These are phyloP conservation scores for Ptilodon capucinus DNA, from an alignment of 2,888 invertebrate species.

Conservation along the genomic window DNA sequence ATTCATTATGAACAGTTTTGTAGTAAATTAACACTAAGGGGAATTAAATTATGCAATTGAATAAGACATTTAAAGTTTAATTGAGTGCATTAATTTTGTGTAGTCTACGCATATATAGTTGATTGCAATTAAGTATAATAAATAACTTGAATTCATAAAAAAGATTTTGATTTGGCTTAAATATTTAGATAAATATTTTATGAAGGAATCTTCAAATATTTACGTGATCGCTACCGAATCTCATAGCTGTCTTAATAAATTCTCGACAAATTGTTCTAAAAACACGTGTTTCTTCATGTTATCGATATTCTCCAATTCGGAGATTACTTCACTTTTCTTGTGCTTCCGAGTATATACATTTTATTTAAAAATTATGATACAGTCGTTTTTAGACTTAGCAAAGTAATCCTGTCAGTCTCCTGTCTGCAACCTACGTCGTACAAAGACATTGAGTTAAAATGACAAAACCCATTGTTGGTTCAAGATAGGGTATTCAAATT, in stretches of 20 bases:
- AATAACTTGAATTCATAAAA: constrained; percentile 6
- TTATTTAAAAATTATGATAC: background rate
- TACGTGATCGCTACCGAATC: constrained; percentile 22
- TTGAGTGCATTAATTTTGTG: too few species aligned
- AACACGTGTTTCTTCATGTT: constrained; percentile 8
- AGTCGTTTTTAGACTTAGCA: constrained; percentile 12
- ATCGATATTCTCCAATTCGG: background rate
- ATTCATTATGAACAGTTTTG: too few species aligned
- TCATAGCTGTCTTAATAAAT: constrained; percentile 29
- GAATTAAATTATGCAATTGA: background rate
- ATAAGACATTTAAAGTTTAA: background rate
- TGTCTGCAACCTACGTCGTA: constrained; percentile 9
- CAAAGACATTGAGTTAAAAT: constrained; percentile 11
- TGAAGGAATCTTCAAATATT: constrained; percentile 25
- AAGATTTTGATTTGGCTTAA: constrained; percentile 28
- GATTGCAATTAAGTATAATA: background rate
- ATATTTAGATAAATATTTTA: constrained; percentile 21
- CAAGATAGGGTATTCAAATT: constrained; percentile 5
- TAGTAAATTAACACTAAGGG: too few species aligned
- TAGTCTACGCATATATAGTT: too few species aligned
- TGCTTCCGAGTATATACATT: background rate
- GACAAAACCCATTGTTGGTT: constrained; percentile 9
- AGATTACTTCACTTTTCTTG: background rate
- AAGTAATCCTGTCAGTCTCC: constrained; percentile 5
- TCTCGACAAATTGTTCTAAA: constrained; percentile 19